phyloP scores from a whole-genome alignment of 2,888 invertebrate genomes.

The Protophormia terraenovae region DNA sequence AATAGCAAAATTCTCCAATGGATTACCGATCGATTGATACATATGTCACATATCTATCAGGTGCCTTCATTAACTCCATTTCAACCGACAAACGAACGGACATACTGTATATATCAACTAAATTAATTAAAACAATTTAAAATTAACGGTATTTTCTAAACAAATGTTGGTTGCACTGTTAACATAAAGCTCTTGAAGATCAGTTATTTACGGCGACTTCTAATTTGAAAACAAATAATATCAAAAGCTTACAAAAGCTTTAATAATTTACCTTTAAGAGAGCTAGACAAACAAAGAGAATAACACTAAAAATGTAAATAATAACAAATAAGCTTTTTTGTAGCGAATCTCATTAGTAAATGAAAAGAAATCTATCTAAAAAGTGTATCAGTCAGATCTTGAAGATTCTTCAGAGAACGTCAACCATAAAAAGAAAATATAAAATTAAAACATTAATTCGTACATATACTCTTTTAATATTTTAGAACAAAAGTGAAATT shows the following conservation, averaged over 20 bases:
- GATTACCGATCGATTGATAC: too few relatives aligned
- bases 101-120: too few relatives aligned
- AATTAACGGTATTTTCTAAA: too few relatives aligned
- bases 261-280: neutral
- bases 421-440: neutral
- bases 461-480: neutral
- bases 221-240: too few relatives aligned
- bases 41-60: too few relatives aligned
- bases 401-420: slow-evolving; percentile 18
- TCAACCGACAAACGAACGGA: too few relatives aligned
- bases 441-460: neutral
- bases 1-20: too few relatives aligned
- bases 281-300: neutral
- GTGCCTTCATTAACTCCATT: too few relatives aligned
- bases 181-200: too few relatives aligned
- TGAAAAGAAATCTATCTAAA: slow-evolving; percentile 6
- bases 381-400: slow-evolving; percentile 40
- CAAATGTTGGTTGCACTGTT: too few relatives aligned
- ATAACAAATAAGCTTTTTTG: neutral
- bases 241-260: neutral
- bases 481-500: neutral
- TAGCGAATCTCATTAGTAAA: slow-evolving; percentile 17
- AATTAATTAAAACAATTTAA: too few relatives aligned
- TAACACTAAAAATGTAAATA: neutral
- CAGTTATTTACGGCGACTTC: too few relatives aligned